A percentile compares a stretch with the other conserved stretches of the same genome.
Conservation (phyloP, 1,140 invertebrate species). For the Archivesica marissinica region DNA sequence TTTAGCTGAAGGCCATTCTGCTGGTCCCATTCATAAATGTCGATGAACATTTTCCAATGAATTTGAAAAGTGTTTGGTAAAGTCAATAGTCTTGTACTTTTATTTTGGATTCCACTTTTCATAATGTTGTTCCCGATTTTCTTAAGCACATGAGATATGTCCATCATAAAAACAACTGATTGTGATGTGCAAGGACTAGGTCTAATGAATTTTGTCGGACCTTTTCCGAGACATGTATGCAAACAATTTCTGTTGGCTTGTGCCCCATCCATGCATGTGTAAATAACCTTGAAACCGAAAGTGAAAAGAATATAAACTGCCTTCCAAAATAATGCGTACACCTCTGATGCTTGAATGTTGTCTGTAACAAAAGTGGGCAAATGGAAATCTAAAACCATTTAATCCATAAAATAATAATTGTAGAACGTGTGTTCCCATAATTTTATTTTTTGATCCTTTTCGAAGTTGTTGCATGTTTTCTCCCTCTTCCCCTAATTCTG, state of each 20-base stretch:
- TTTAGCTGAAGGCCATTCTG: background rate
- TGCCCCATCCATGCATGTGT: constrained; percentile 58
- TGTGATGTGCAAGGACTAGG: constrained; percentile 19
- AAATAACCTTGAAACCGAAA: constrained; percentile 46
- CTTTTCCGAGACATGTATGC: no score
- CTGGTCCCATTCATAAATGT: background rate
- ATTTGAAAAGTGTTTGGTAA: constrained; percentile 8
- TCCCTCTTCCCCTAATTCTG: constrained; percentile 37
- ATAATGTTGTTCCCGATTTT: constrained; percentile 47
- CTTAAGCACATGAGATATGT: constrained; percentile 23
- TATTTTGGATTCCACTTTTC: background rate
- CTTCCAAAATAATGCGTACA: constrained; percentile 63
- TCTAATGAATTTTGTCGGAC: constrained; percentile 19
- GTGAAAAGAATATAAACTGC: constrained; percentile 45
- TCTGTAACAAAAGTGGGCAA: constrained; percentile 57
- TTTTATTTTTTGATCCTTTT: constrained; percentile 30
- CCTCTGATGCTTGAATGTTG: no score
- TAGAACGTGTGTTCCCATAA: constrained; percentile 49
- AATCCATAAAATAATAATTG: constrained; percentile 60
- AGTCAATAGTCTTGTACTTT: constrained; percentile 15
- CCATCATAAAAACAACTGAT: constrained; percentile 19
- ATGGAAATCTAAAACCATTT: constrained; percentile 61
- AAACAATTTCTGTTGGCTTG: constrained; percentile 57
- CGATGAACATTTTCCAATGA: constrained; percentile 26
- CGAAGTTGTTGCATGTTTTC: background rate